Base-by-base conservation (phyloP, 1,140 invertebrate species). In the Schmidtea mediterranea region DNA sequence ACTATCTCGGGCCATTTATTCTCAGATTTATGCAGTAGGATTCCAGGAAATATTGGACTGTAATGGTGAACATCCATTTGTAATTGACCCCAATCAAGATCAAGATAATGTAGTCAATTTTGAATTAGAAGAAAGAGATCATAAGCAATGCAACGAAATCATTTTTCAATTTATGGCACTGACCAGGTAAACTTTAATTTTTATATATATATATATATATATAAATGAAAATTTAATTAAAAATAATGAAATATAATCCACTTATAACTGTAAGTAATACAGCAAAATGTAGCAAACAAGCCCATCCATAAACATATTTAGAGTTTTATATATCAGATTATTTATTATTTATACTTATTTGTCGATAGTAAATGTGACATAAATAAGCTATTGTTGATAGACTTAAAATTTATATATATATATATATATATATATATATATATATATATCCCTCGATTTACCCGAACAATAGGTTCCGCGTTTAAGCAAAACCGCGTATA, bases 101-200 rank as follows among this genome's bases (percentile, higher is more conserved):
- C 49, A 55, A 10, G 50, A 53, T 19, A 53, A 57, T 38, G 46
- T 46, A 12, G 45, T 56, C 8, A 56, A 55, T 40, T 39, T 51
- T 9, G 21, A 46, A n/a, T 57, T 54, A 41, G 63, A 66, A 52
- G 52, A 56, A n/a, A 51, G 50, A 21, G 63, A 67, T 48, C 56
- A 55, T n/a, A 53, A 66, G n/a, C 57, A 61, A 46, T 58, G 58
- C 49, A 67, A 67, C 55, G 62, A 66, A 52, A 56, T 67, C 40
- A 55, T 59, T 36, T 61, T 67, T 52, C 65, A 67, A 56, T 66
- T 67, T 54, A 52, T 67, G 41, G 63, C 65, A 12, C 65, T 59
- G 51, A 57, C 61, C 24, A 60, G 56, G 62, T 65, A 50, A 18
- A 16, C 5, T 22, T 46, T 49, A 5, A 18, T 46, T n/a, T 18